Evolutionary conservation across 2,113 vertebrate species (phyloP), one percentile per base, ranked within the genome.

Genomic region (Azemiops feae): DNA sequence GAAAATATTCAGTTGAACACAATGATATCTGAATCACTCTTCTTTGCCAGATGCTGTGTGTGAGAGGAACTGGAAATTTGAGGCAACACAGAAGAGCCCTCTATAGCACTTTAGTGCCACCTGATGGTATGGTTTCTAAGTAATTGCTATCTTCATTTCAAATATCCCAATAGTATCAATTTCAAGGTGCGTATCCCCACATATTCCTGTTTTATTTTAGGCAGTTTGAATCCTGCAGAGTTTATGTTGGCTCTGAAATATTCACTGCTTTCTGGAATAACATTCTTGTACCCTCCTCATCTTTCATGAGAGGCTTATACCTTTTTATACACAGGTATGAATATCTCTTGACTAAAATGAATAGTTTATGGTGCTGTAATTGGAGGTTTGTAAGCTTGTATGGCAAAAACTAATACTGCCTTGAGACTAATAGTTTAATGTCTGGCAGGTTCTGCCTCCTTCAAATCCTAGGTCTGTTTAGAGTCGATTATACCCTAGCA

Each of bases 61-160:
- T 96, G 94, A 96, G 87, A 90, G 88, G 14, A 0, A 2, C 25
- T 0, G 30, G 92, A 94, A 95, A 74, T 0, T 52, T 92, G 91
- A 93, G 58, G 5, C 27, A 43, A 55, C 0, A 0, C 85, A 90
- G 12, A 0, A 89, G 88, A 91, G 91, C 54, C 45, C 92, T 92
- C 43, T 96, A 94, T 88, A 95, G 97, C 93, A 95, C 95, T 0
- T 88, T 93, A 94, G 89, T 92, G 95, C 96, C 97, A 95, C 94
- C 97, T 96, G 97, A 98, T 1, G 98, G 98, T 98, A 96, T 96
- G 96, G 88, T 58, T 88, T 20, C 55, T 47, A n/a, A 74, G 55
- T 25, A 5, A 43, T 81, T 91, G 39, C 34, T 57, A 34, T 39
- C 50, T 34, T 60, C 55, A 47, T 47, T 50, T 87, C 39, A 64